Evolutionary conservation across 2,113 vertebrate genomes (phyloP), one percentile per base, ranked within the genome.

Genomic region (Helogale parvula): DNA sequence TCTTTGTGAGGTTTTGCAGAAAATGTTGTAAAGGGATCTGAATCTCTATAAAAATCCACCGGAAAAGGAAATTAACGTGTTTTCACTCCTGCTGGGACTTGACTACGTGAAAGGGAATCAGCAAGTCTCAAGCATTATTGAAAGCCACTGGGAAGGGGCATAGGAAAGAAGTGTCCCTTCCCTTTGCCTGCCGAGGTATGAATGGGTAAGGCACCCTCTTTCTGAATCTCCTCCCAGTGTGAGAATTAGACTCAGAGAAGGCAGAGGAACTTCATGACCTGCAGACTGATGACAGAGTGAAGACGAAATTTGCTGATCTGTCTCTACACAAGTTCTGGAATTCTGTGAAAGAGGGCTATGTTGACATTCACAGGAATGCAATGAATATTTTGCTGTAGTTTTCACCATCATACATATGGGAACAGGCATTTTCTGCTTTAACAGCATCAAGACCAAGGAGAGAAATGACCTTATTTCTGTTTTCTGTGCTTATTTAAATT

Each of bases 391-490:
- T 71, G 23, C 50, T 65, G 3, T 80, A 25, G 52, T 66, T 77
- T 88, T 71, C 60, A 77, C 2, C 38, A 54, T 71, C 31, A 41
- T 88, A 35, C 16, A 27, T 76, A 65, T 13, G 77, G 65, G 21
- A 69, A 57, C 76, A 50, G 60, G 60, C 47, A n/a, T 92, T 72
- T 87, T 92, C 83, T 27, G 88, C 6, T 87, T 68, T 83, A 84
- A 47, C 52, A 89, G 9, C 41, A 65, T 88, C 27, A 74, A 31
- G 88, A 89, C 31, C 33, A 79, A 85, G 71, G 52, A 54, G 7
- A 54, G 25, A 47, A 71, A 45, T 71, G n/a, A 66, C 45, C 7
- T 93, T 92, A n/a, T 41, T 52, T 77, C 10, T 29, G 16, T 71
- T 90, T 23, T 83, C 17, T 47, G 33, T 92, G 60, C 35, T 88